A percentile compares a stretch with the other conserved stretches of the same genome.
Conservation (phyloP, 2,797 vertebrate species). For the Geotrypetes seraphini region DNA sequence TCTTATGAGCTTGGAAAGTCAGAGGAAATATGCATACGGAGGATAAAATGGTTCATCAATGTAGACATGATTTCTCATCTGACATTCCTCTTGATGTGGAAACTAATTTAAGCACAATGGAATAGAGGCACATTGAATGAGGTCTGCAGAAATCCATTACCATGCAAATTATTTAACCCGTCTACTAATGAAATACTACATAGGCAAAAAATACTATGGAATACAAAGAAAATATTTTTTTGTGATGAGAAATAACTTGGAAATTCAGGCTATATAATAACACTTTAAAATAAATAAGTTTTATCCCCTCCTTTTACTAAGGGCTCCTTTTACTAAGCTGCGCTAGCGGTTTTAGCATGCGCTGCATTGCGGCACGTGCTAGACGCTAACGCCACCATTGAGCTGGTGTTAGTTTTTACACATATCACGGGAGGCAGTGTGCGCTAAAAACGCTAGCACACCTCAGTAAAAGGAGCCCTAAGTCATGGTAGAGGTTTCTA, state of each 20-base stretch:
- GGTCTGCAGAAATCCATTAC: not conserved
- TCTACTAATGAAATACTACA: no score
- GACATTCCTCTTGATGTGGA: not conserved
- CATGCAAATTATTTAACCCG: not conserved
- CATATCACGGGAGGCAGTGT: no score
- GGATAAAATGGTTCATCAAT: not conserved
- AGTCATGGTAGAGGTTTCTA: no score
- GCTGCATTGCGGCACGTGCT: no score
- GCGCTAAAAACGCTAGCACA: no score
- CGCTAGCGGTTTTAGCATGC: no score
- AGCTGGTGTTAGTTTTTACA: no score
- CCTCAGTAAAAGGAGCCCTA: no score
- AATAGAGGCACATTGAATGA: not conserved
- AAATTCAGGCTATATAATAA: not conserved
- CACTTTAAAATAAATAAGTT: not conserved
- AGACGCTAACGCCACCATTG: no score
- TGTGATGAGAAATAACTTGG: not conserved
- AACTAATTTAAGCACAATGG: not conserved
- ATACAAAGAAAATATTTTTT: fast-evolving
- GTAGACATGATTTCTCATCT: not conserved
- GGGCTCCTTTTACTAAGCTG: no score
- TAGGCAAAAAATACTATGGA: no score
- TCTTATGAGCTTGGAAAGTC: not conserved
- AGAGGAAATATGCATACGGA: not conserved
- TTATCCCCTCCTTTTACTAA: no score